A percentile compares a stretch with the other conserved stretches of the same genome.
Evolutionary conservation across 2,888 invertebrate genomes (phyloP).

Genomic region (Apomyelois bistriatella): DNA sequence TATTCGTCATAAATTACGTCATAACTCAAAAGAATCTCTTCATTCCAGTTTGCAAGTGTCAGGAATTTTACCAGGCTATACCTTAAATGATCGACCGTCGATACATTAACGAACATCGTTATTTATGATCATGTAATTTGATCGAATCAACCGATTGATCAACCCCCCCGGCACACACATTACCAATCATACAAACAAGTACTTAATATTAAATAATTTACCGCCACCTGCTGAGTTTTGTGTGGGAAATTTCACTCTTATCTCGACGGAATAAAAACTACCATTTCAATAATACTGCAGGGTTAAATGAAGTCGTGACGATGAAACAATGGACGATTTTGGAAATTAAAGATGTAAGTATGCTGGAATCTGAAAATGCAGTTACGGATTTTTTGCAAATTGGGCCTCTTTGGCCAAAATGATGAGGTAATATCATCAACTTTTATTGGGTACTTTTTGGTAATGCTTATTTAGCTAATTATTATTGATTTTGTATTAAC

Average conservation of each 20-base stretch:
- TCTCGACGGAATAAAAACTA: conserved; percentile 2
- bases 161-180: conserved; percentile 28
- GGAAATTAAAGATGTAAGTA: conserved; percentile 12
- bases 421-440: background rate
- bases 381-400: background rate
- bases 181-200: conserved; percentile 59
- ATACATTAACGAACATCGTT: conserved; percentile 24
- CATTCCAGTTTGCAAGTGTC: background rate
- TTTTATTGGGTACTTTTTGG: background rate
- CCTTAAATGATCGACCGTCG: conserved; percentile 1
- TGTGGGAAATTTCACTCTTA: conserved; percentile 8
- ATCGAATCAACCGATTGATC: conserved; percentile 20
- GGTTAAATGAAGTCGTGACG: conserved; percentile 15
- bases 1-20: background rate
- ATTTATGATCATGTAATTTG: conserved; percentile 34
- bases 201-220: conserved; percentile 21
- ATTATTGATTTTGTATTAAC: no score
- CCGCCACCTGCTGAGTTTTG: conserved; percentile 27
- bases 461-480: no score
- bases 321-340: conserved; percentile 20
- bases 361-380: background rate
- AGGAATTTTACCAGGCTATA: background rate
- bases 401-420: background rate
- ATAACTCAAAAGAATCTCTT: conserved; percentile 1
- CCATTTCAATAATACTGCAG: background rate